Conservation (phyloP, 1,140 invertebrate species). For the Galleria mellonella region DNA sequence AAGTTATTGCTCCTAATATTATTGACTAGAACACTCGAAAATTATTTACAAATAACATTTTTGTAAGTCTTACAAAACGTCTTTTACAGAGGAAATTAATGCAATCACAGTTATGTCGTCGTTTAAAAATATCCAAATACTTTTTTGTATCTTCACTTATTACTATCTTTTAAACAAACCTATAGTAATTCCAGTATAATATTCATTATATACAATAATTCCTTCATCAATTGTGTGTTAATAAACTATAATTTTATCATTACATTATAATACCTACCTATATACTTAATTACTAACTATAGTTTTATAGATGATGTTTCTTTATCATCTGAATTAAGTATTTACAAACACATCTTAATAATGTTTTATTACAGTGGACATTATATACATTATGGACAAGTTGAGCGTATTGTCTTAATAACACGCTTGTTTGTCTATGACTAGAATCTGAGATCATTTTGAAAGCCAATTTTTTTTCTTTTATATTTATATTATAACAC, state of each 20-base stretch:
- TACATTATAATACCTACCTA: too few relatives aligned
- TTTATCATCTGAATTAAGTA: too few relatives aligned
- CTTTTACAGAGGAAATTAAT: constrained; percentile 3
- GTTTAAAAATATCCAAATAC: not conserved
- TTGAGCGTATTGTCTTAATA: too few relatives aligned
- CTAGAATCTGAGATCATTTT: constrained; percentile 58
- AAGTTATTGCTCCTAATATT: constrained; percentile 49
- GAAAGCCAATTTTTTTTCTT: constrained; percentile 45
- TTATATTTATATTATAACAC: not conserved
- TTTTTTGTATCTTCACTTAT: constrained; percentile 1
- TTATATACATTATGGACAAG: too few relatives aligned
- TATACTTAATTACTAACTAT: too few relatives aligned
- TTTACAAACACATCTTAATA: too few relatives aligned
- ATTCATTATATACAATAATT: too few relatives aligned
- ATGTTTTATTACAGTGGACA: too few relatives aligned
- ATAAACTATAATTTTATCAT: constrained; percentile 1
- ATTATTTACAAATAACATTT: not conserved
- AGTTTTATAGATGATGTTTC: too few relatives aligned
- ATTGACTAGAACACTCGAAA: not conserved
- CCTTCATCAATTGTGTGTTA: too few relatives aligned
- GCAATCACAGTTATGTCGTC: constrained; percentile 11
- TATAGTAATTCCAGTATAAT: not conserved
- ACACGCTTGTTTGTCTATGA: constrained; percentile 14
- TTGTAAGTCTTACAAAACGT: constrained; percentile 7
- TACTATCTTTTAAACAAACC: not conserved